Conservation (phyloP, 2,888 invertebrate species). For the Malacosoma neustria region DNA sequence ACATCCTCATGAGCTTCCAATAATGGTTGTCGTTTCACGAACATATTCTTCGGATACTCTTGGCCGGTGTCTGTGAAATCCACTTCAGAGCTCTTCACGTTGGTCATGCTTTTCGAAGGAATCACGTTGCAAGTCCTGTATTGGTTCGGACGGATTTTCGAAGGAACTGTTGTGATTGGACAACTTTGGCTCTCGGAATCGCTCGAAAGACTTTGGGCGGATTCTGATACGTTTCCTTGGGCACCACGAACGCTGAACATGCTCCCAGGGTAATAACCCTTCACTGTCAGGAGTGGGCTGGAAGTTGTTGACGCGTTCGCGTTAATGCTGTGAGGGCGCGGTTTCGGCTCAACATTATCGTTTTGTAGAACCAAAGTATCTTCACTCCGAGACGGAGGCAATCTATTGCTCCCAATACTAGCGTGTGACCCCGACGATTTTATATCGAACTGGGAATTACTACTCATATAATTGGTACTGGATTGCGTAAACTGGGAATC, state of each 20-base stretch:
- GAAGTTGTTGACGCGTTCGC: constrained; percentile 80
- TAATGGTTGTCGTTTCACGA: constrained; percentile 68
- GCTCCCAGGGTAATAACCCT: constrained; percentile 77
- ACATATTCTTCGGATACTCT: constrained; percentile 42
- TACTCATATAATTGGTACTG: constrained; percentile 57
- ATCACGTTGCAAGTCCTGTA: constrained; percentile 57
- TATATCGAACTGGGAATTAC: constrained; percentile 60
- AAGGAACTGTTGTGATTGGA: constrained; percentile 69
- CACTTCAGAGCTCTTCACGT: constrained; percentile 70
- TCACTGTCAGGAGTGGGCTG: constrained; percentile 79
- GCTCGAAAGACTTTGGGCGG: constrained; percentile 79
- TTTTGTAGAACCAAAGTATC: constrained; percentile 78
- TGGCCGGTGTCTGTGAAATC: constrained; percentile 62
- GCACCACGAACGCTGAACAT: constrained; percentile 77
- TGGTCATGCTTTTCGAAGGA: constrained; percentile 77
- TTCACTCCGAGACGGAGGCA: constrained; percentile 87
- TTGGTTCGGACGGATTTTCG: constrained; percentile 70
- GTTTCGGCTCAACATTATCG: constrained; percentile 56
- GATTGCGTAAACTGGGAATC: constrained; percentile 75
- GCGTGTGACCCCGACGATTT: constrained; percentile 53
- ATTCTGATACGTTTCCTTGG: constrained; percentile 76
- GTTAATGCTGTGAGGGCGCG: constrained; percentile 73
- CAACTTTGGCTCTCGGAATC: constrained; percentile 77
- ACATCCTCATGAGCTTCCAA: constrained; percentile 54
- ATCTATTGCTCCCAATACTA: constrained; percentile 59